phyloP scores from a whole-genome alignment of 2,888 invertebrate genomes.

The Eupithecia pulchellata region DNA sequence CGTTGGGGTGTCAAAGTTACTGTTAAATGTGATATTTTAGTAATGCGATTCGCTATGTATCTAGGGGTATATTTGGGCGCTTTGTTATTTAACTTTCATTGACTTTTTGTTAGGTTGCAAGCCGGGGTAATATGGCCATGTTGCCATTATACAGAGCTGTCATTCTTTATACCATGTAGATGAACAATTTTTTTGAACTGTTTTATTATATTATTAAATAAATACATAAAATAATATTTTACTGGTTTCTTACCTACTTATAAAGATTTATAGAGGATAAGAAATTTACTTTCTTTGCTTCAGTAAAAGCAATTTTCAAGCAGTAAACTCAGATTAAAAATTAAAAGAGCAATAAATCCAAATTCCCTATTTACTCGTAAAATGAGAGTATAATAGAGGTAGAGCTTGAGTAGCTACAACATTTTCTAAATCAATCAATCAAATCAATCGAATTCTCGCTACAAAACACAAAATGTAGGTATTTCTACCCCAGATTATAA shows the following conservation, averaged over 20 bases:
- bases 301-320: background rate
- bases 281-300: background rate
- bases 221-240: too few species aligned
- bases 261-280: background rate
- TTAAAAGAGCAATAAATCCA: too few species aligned
- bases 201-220: too few species aligned
- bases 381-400: too few species aligned
- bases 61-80: constrained; percentile 26
- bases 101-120: constrained; percentile 25
- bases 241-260: background rate
- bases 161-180: background rate
- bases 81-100: constrained; percentile 31
- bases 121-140: background rate
- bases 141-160: too few species aligned
- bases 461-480: background rate
- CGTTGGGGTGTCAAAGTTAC: constrained; percentile 62
- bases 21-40: constrained; percentile 64
- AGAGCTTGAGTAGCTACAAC: background rate
- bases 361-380: too few species aligned
- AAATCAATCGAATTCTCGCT: too few species aligned
- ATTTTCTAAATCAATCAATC: too few species aligned
- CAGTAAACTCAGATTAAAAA: background rate
- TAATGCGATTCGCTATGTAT: constrained; percentile 59
- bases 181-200: background rate
- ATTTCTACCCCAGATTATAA: background rate